Evolutionary conservation across 1,140 invertebrate species (phyloP).

Genomic region (Trachelipus rathkii): DNA sequence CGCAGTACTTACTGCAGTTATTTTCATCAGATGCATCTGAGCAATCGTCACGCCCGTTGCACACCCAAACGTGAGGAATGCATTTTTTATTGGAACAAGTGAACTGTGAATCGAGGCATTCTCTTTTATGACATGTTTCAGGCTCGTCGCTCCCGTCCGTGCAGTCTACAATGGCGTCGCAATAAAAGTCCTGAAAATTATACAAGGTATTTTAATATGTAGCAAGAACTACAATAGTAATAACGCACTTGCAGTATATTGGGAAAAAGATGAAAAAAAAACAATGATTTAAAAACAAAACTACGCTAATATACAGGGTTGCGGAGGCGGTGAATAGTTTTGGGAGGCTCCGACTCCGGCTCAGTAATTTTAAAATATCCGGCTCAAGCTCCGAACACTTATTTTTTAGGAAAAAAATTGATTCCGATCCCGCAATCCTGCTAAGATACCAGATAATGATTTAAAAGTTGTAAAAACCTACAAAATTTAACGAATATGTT

Average conservation of each 20-base stretch:
- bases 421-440: no score
- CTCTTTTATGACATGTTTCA: constrained; percentile 26
- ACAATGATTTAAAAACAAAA: no score
- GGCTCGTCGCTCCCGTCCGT: constrained; percentile 62
- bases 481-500: background rate
- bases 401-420: no score
- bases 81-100: constrained; percentile 35
- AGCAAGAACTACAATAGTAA: background rate
- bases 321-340: no score
- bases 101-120: constrained; percentile 37
- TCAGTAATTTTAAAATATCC: no score
- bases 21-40: constrained; percentile 62
- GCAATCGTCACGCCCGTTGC: constrained; percentile 66
- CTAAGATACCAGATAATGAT: no score
- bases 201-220: background rate
- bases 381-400: no score
- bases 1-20: constrained; percentile 42
- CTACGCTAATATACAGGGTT: no score
- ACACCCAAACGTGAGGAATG: constrained; percentile 49
- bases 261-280: background rate
- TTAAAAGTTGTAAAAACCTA: no score
- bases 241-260: background rate
- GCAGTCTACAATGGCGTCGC: constrained; percentile 66
- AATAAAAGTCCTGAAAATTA: constrained; percentile 49
- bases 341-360: no score